Conservation (phyloP, 2,113 vertebrate species). For the Gnathonemus longibarbis region DNA sequence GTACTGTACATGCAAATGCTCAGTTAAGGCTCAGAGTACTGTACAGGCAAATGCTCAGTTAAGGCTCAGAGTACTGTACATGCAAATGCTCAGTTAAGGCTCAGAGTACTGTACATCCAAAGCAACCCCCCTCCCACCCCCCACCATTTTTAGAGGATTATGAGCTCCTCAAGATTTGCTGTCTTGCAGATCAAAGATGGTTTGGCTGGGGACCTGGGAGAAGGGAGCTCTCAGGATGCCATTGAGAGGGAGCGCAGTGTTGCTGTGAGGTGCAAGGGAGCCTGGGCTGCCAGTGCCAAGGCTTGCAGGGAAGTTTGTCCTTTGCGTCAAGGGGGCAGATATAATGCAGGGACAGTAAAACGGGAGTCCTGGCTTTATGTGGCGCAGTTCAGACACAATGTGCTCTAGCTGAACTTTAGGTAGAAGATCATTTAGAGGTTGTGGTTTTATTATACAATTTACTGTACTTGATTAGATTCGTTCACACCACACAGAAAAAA, state of each 20-base stretch:
- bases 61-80: not conserved
- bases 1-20: not conserved
- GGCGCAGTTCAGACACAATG: too few species aligned
- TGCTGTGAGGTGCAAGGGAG: slow-evolving; percentile 34
- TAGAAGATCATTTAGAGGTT: too few species aligned
- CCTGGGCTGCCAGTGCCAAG: slow-evolving; percentile 29
- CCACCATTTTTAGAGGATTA: slow-evolving; percentile 20
- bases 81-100: not conserved
- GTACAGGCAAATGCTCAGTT: not conserved
- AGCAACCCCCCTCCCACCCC: not conserved
- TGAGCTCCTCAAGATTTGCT: slow-evolving; percentile 26
- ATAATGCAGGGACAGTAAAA: not conserved
- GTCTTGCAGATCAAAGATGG: slow-evolving; percentile 33
- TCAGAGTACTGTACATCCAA: not conserved
- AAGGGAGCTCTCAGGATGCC: slow-evolving; percentile 27
- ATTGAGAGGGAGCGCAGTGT: slow-evolving; percentile 39
- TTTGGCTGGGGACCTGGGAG: slow-evolving; percentile 35
- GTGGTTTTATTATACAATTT: too few species aligned
- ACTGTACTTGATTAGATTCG: too few species aligned
- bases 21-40: not conserved
- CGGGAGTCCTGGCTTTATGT: not conserved
- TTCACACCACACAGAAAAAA: not conserved
- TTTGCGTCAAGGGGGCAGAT: not conserved
- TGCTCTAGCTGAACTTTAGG: too few species aligned
- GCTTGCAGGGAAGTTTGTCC: slow-evolving; percentile 34